Conservation (phyloP, 2,888 invertebrate genomes). For the Hirudinaria manillensis region DNA sequence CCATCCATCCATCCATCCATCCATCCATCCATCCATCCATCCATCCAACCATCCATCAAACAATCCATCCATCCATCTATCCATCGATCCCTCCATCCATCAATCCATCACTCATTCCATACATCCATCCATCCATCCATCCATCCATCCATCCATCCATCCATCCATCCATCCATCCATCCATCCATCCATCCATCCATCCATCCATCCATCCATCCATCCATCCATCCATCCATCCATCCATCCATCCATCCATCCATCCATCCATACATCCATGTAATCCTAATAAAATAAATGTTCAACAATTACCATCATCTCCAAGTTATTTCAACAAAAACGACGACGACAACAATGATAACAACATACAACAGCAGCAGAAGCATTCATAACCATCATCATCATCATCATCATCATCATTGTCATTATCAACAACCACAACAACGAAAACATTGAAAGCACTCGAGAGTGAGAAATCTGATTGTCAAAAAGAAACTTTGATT, state of each 20-base stretch:
- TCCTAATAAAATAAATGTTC: too few species aligned
- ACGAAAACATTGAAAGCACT: neutral
- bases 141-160: constrained; percentile 6
- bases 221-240: constrained; percentile 4
- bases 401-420: constrained; percentile 27
- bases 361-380: neutral
- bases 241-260: constrained; percentile 5
- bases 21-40: constrained; percentile 8
- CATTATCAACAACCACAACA: constrained; percentile 20
- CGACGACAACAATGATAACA: too few species aligned
- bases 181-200: constrained; percentile 54
- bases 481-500: too few species aligned
- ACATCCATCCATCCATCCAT: neutral
- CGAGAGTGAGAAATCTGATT: too few species aligned
- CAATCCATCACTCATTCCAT: neutral
- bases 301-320: too few species aligned
- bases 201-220: neutral
- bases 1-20: constrained; percentile 8
- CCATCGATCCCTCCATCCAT: neutral
- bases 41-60: constrained; percentile 1
- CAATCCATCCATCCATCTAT: constrained; percentile 54
- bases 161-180: constrained; percentile 54
- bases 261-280: neutral
- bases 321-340: too few species aligned
- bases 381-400: constrained; percentile 30